A percentile compares a stretch with the other conserved stretches of the same genome.
These are phyloP conservation scores for Heliconius charithonia DNA, from an alignment of 2,888 invertebrate species.

Conservation along the genomic window DNA sequence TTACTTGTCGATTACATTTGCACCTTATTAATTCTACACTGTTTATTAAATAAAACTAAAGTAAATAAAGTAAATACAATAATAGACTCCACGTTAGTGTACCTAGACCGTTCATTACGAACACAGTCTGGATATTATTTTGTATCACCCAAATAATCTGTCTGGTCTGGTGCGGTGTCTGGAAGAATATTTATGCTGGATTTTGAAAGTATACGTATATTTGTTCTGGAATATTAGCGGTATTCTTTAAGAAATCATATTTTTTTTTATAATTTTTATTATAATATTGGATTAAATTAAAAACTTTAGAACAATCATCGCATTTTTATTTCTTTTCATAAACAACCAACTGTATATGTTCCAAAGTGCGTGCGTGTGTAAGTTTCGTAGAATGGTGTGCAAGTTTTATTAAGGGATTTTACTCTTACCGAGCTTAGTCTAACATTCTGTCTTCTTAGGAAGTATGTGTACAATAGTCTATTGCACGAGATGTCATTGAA, in stretches of 20 bases:
- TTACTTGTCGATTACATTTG: constrained; percentile 9
- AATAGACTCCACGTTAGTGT: not conserved
- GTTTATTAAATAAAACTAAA: constrained; percentile 9
- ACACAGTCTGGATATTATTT: not conserved
- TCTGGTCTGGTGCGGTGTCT: no score
- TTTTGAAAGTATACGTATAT: not conserved
- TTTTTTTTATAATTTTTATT: no score
- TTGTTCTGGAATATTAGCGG: not conserved
- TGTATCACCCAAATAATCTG: not conserved
- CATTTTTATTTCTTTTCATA: no score
- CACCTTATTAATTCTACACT: constrained; percentile 16
- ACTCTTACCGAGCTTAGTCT: not conserved
- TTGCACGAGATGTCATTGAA: not conserved
- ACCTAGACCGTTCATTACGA: not conserved
- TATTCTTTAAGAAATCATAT: no score
- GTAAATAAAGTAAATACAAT: not conserved
- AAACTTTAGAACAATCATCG: no score
- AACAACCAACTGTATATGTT: no score
- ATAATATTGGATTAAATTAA: no score
- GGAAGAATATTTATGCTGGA: not conserved
- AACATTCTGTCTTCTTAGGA: not conserved
- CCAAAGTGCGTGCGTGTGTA: no score
- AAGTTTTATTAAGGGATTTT: not conserved
- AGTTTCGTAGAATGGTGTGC: not conserved
- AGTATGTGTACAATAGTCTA: not conserved